Evolutionary conservation across 2,888 invertebrate genomes (phyloP).

Genomic region (Noctuana brunneofusca): DNA sequence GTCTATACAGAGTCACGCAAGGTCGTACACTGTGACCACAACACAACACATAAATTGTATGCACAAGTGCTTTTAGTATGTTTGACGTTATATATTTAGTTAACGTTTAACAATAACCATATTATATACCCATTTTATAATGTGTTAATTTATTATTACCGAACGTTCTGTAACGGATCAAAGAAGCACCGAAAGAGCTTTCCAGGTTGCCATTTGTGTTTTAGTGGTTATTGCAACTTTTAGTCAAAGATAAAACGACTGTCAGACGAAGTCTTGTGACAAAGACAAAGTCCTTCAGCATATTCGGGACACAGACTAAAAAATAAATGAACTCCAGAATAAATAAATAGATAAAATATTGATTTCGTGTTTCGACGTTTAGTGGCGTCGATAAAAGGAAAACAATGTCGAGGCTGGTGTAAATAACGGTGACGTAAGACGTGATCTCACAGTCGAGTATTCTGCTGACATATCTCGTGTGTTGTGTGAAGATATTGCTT

Average conservation of each 20-base stretch:
- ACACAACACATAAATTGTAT: constrained; percentile 4
- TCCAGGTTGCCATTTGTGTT: neutral
- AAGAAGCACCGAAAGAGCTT: too few species aligned
- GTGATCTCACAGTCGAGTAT: constrained; percentile 26
- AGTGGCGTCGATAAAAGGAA: constrained; percentile 24
- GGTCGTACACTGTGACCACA: constrained; percentile 28
- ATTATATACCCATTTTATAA: neutral
- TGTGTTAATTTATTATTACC: neutral
- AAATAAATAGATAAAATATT: constrained; percentile 16
- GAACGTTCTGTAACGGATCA: too few species aligned
- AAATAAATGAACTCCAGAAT: neutral
- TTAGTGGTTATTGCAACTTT: too few species aligned
- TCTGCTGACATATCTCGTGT: constrained; percentile 23
- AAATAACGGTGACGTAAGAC: constrained; percentile 31
- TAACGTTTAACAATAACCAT: neutral
- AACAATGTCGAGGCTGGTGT: constrained; percentile 25
- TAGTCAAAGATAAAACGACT: too few species aligned
- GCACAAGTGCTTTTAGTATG: constrained; percentile 12
- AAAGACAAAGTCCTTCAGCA: too few species aligned
- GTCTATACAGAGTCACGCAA: constrained; percentile 29
- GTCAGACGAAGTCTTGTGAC: too few species aligned
- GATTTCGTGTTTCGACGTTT: constrained; percentile 13
- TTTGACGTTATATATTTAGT: neutral
- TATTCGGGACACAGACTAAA: too few species aligned
- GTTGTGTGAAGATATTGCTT: constrained; percentile 32